Conservation (phyloP, 2,113 vertebrate genomes). For the Cheirogaleus medius region DNA sequence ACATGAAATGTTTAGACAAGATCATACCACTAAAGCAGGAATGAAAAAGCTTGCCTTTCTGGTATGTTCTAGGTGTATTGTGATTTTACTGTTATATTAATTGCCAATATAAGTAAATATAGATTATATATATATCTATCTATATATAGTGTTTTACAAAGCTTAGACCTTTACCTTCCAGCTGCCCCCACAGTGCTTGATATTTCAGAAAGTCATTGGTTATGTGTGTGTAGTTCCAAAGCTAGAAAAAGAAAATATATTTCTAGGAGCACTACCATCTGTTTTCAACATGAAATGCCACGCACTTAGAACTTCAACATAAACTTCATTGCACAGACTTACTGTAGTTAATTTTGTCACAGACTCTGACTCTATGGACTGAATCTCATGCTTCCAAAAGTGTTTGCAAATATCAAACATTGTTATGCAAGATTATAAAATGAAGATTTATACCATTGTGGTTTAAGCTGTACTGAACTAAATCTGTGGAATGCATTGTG, state of each 20-base stretch:
- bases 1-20: conserved; percentile 85
- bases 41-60: conserved; percentile 83
- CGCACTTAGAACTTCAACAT: conserved; percentile 80
- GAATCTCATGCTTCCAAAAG: conserved; percentile 89
- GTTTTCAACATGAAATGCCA: conserved; percentile 80
- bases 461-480: conserved; percentile 92
- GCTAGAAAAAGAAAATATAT: conserved; percentile 88
- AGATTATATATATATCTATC: conserved; percentile 87
- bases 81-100: conserved; percentile 93
- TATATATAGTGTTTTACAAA: conserved; percentile 89
- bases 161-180: conserved; percentile 89
- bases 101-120: conserved; percentile 89
- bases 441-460: conserved; percentile 92
- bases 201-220: conserved; percentile 80
- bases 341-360: conserved; percentile 87
- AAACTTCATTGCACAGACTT: conserved; percentile 86
- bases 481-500: conserved; percentile 99
- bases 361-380: conserved; percentile 89
- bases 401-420: conserved; percentile 90
- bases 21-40: conserved; percentile 86
- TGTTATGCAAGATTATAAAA: conserved; percentile 92
- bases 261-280: conserved; percentile 89
- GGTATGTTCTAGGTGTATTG: conserved; percentile 91
- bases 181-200: conserved; percentile 88
- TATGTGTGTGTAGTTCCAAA: conserved; percentile 84